Conservation (phyloP, 2,797 vertebrate genomes). For the Xenops minutus region DNA sequence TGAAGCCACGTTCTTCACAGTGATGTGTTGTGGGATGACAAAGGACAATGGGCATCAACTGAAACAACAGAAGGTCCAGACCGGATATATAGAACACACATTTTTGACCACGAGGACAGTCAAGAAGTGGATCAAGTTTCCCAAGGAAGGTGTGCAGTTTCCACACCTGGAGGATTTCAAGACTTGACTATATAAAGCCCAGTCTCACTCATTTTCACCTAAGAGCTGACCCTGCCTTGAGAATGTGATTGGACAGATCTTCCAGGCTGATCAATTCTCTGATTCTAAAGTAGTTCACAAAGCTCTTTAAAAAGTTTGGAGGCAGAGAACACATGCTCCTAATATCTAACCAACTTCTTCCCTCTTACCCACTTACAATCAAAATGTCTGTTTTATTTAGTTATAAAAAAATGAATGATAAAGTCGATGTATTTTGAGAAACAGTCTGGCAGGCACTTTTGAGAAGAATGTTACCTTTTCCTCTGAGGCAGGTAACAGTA, state of each 20-base stretch:
- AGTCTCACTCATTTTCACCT: not conserved
- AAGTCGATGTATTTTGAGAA: constrained; percentile 25
- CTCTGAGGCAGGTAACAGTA: constrained; percentile 6
- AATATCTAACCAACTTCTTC: not conserved
- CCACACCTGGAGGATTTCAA: not conserved
- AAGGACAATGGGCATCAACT: not conserved
- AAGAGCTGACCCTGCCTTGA: not conserved
- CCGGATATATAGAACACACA: not conserved
- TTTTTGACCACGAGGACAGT: not conserved
- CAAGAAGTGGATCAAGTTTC: not conserved
- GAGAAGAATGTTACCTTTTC: constrained; percentile 3
- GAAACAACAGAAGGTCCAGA: not conserved
- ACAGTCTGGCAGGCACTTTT: not conserved
- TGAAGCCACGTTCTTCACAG: not conserved
- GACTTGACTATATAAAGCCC: not conserved
- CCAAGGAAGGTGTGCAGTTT: not conserved
- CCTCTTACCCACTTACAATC: not conserved
- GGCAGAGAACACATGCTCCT: not conserved
- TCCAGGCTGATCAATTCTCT: not conserved
- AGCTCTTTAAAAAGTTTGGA: not conserved
- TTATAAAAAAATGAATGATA: not conserved
- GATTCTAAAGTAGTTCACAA: not conserved
- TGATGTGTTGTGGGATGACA: not conserved
- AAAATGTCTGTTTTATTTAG: constrained; percentile 50
- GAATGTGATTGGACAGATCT: not conserved